phyloP scores from a whole-genome alignment of 30 jellyfish, hydroid and myxozoan genomes.

The Morbakka virulenta region DNA sequence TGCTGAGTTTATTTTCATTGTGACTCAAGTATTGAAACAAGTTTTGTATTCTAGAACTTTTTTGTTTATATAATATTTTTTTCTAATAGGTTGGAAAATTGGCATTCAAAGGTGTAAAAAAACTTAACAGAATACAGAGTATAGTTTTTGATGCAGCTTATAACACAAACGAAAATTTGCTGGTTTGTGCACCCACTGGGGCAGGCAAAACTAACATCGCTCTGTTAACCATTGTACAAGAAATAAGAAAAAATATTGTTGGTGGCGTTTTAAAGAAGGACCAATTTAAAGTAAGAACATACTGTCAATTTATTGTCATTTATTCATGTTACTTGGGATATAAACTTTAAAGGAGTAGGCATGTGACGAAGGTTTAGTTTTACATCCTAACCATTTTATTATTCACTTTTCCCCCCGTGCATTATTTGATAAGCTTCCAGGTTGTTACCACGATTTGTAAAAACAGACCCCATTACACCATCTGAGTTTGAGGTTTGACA shows the following conservation, averaged over 20 bases:
- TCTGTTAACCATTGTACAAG: constrained; percentile 81
- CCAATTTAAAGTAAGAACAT: constrained; percentile 78
- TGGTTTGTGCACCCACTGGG: constrained; percentile 99
- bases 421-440: too few species aligned
- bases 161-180: constrained; percentile 88
- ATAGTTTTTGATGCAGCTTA: constrained; percentile 95
- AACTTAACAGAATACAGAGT: constrained; percentile 88
- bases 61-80: neutral
- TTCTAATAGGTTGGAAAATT: constrained; percentile 70
- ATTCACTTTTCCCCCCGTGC: too few species aligned
- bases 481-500: too few species aligned
- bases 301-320: too few species aligned
- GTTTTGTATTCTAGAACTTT: neutral
- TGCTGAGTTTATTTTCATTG: too few species aligned
- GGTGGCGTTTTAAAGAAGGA: constrained; percentile 85
- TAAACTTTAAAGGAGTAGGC: too few species aligned
- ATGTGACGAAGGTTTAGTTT: too few species aligned
- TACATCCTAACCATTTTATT: too few species aligned
- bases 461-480: too few species aligned
- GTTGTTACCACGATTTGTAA: too few species aligned
- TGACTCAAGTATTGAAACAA: too few species aligned
- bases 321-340: too few species aligned
- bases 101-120: constrained; percentile 79
- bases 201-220: constrained; percentile 99
- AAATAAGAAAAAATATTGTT: constrained; percentile 61